phyloP scores from a whole-genome alignment of 2,113 vertebrate species.

The Mellivora capensis region DNA sequence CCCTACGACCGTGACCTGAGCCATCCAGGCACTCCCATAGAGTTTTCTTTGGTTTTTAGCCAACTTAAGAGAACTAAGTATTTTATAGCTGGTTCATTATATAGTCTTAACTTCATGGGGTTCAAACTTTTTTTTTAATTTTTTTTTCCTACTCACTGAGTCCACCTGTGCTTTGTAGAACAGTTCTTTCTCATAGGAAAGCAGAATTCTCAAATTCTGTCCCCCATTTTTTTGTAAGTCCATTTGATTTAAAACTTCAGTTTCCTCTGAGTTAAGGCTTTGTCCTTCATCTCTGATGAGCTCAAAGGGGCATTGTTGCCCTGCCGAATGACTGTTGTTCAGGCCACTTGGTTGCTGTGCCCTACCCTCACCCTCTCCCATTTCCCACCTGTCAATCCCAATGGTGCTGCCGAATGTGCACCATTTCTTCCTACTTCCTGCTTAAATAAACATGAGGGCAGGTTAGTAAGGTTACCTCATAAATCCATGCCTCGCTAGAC shows the following conservation, averaged over 20 bases:
- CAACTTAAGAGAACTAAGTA: not conserved
- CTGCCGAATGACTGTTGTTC: not conserved
- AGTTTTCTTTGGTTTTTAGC: not conserved
- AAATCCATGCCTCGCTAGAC: rapidly evolving
- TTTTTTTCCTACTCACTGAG: not conserved
- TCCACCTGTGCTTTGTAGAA: not conserved
- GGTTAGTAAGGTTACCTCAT: not conserved
- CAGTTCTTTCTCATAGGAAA: not conserved
- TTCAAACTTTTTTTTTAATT: not conserved
- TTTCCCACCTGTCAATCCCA: not conserved
- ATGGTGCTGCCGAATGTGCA: not conserved
- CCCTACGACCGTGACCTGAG: not conserved
- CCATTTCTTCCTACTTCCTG: not conserved
- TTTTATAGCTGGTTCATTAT: not conserved
- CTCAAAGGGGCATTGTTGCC: not conserved
- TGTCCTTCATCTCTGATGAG: not conserved
- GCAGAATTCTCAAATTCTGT: not conserved
- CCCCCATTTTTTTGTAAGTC: not conserved
- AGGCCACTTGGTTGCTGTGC: not conserved
- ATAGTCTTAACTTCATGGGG: not conserved
- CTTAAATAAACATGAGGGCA: not conserved
- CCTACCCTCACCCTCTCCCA: rapidly evolving
- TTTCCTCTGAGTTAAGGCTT: not conserved
- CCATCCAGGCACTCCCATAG: not conserved
- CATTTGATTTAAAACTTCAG: not conserved